Evolutionary conservation across 1,140 invertebrate species (phyloP).

Genomic region (Penaeus vannamei): DNA sequence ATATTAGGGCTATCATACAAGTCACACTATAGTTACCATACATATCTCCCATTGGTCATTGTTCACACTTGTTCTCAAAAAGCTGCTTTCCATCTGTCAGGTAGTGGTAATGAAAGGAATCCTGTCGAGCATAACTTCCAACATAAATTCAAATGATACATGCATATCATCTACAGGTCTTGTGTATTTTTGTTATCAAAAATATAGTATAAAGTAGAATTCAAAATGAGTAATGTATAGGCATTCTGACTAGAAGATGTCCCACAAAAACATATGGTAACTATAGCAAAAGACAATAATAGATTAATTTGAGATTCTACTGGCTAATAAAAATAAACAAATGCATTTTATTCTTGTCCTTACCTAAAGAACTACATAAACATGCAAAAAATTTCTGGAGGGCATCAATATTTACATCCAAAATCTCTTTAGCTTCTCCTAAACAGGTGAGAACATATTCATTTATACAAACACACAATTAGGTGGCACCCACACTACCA

Average conservation of each 20-base stretch:
- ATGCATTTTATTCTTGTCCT: constrained; percentile 46
- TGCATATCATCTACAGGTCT: too few relatives aligned
- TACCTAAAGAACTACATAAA: constrained; percentile 52
- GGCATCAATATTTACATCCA: constrained; percentile 63
- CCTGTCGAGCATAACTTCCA: too few relatives aligned
- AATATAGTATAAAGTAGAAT: not conserved
- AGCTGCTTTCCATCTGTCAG: too few relatives aligned
- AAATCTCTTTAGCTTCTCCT: constrained; percentile 48
- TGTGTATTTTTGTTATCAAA: too few relatives aligned
- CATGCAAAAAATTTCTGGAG: constrained; percentile 62
- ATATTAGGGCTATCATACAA: constrained; percentile 14
- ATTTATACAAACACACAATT: constrained; percentile 57
- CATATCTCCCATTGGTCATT: constrained; percentile 24
- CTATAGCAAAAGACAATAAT: constrained; percentile 47
- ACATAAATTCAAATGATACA: too few relatives aligned
- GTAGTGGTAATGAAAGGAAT: too few relatives aligned
- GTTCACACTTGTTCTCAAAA: constrained; percentile 16
- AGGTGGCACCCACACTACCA: constrained; percentile 53
- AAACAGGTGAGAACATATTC: constrained; percentile 58
- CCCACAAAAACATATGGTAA: constrained; percentile 55
- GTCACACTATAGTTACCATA: constrained; percentile 46
- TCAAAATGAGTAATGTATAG: constrained; percentile 21
- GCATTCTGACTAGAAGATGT: constrained; percentile 53
- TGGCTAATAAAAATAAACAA: constrained; percentile 44
- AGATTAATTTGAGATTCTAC: constrained; percentile 50